Conservation (phyloP, 2,113 vertebrate genomes). For the Amblyopsis rosae region DNA sequence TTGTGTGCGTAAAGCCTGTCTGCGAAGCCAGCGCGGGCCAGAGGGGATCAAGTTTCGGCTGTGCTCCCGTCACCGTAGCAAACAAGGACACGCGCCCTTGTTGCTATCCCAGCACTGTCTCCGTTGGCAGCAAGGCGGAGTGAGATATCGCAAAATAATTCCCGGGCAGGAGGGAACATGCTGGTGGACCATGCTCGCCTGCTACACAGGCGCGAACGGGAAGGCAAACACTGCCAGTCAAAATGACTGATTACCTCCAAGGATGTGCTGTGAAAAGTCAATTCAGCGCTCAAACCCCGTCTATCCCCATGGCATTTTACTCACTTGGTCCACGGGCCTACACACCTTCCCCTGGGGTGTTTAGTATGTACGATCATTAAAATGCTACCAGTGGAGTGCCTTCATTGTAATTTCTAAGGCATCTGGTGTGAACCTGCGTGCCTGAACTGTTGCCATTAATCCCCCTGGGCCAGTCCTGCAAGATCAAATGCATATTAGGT, state of each 20-base stretch:
- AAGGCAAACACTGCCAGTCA: conserved; percentile 74
- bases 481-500: conserved; percentile 11
- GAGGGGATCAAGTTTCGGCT: conserved; percentile 44
- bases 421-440: conserved; percentile 33
- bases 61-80: conserved; percentile 21
- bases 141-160: conserved; percentile 66
- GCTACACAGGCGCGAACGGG: conserved; percentile 55
- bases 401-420: conserved; percentile 53
- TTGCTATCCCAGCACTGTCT: conserved; percentile 31
- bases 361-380: conserved; percentile 73
- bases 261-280: conserved; percentile 71
- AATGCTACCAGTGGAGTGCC: conserved; percentile 54
- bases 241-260: conserved; percentile 75
- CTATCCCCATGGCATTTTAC: conserved; percentile 38
- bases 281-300: conserved; percentile 59
- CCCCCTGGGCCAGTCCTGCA: conserved; percentile 32
- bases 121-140: conserved; percentile 34
- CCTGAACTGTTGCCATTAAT: conserved; percentile 46
- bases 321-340: conserved; percentile 41
- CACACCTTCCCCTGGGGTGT: conserved; percentile 55
- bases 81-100: conserved; percentile 37
- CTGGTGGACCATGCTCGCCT: conserved; percentile 48
- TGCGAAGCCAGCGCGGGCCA: conserved; percentile 11
- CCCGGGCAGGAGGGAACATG: conserved; percentile 65
- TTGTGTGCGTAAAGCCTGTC: conserved; percentile 21